Evolutionary conservation across 1,140 invertebrate species (phyloP), one percentile per base, ranked within the genome.

Genomic region (Camponotus floridanus): DNA sequence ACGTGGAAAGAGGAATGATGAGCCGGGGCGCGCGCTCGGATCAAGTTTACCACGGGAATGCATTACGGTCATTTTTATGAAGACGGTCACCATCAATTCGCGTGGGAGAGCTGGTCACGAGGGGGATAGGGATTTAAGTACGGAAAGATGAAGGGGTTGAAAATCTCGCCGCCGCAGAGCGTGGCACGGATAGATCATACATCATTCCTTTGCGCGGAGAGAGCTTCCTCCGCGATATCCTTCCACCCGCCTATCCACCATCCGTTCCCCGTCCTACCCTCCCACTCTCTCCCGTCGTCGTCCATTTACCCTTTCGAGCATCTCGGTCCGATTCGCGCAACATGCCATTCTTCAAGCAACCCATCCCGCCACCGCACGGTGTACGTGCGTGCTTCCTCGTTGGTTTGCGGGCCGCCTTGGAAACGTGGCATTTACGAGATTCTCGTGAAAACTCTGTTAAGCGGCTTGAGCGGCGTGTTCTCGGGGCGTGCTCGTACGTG

Each of bases 171-270:
- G 55, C 88, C 80, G 73, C 81, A 86, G 84, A 89, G 87, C 90
- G 91, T 92, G 91, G 71, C 91, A 92, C 88, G 88, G 88, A 92
- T 92, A 89, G 91, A 92, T 92, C 91, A 90, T 92, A 92, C 91
- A 92, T 92, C 92, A 92, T 92, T 91, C 88, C 92, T 92, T 88
- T 87, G 85, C 89, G 76, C 79, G 85, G 48, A 51, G 48, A 91
- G 91, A 91, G 85, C 90, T 81, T 87, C 90, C 78, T 87, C 84
- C 86, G 74, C 86, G 74, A 67, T 89, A 89, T 91, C 91, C 87
- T 88, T 89, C 81, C 86, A 45, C 86, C 80, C 85, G 64, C 51
- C 85, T 61, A 67, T 67, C 83, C 57, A 51, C 76, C 42, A 71
- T 68, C 71, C 57, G 81, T 48, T 73, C 65, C 33, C 57, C 57